Evolutionary conservation across 2,113 vertebrate species (phyloP).

Genomic region (Oncorhynchus kisutch): DNA sequence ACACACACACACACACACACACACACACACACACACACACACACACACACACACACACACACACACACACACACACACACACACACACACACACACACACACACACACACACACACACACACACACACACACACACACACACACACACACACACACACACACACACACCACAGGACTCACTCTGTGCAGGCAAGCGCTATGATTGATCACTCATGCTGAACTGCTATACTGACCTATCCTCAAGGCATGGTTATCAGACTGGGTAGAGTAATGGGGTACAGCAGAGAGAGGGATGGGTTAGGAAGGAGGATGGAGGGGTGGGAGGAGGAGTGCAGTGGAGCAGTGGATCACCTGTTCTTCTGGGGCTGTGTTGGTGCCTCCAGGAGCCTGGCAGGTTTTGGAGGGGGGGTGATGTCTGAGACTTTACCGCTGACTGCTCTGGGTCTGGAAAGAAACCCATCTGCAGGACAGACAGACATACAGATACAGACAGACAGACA

Average conservation of each 20-base stretch:
- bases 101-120: conserved; percentile 28
- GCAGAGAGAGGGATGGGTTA: background rate
- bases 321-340: background rate
- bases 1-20: conserved; percentile 16
- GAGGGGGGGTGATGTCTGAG: conserved; percentile 66
- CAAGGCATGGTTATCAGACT: background rate
- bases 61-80: conserved; percentile 19
- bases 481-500: background rate
- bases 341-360: conserved; percentile 48
- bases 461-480: conserved; percentile 63
- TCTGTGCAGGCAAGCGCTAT: background rate
- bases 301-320: background rate
- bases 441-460: conserved; percentile 71
- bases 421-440: conserved; percentile 75
- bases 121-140: conserved; percentile 15
- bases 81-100: conserved; percentile 9
- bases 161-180: background rate
- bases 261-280: background rate
- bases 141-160: conserved; percentile 20
- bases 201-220: background rate
- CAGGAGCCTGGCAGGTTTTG: conserved; percentile 69
- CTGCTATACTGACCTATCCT: too few species aligned
- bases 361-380: conserved; percentile 45
- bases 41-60: background rate
- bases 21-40: background rate